Conservation (phyloP, 2,888 invertebrate species). For the Protodeltote pygarga region DNA sequence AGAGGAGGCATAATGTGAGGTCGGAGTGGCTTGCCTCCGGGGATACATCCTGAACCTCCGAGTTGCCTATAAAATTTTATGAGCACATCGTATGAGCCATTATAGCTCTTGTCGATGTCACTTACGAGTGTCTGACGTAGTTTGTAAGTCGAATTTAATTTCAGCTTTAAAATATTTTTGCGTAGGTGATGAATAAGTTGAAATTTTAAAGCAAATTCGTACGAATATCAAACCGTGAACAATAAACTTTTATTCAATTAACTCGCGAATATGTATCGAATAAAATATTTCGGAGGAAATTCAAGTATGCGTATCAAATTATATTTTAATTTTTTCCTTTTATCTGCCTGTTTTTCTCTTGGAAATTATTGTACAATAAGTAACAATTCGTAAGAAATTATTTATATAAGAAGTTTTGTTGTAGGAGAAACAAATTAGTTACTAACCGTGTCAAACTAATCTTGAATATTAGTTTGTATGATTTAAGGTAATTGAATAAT, state of each 20-base stretch:
- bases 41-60: constrained; percentile 69
- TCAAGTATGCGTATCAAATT: constrained; percentile 3
- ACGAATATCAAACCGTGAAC: too few relatives aligned
- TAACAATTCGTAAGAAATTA: too few relatives aligned
- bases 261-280: background rate
- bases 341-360: background rate
- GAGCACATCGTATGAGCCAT: constrained; percentile 77
- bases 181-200: constrained; percentile 21
- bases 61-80: constrained; percentile 82
- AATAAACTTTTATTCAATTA: too few relatives aligned
- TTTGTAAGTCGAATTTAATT: constrained; percentile 64
- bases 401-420: too few relatives aligned
- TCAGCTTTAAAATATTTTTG: constrained; percentile 14
- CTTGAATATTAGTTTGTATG: constrained; percentile 30
- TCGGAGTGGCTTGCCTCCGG: constrained; percentile 62
- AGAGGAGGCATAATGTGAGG: constrained; percentile 68
- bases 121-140: constrained; percentile 70
- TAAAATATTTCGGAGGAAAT: constrained; percentile 8
- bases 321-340: background rate
- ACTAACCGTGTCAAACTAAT: constrained; percentile 32
- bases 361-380: constrained; percentile 12
- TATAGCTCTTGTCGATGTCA: constrained; percentile 78
- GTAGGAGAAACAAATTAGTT: too few relatives aligned
- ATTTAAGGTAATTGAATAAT: constrained; percentile 46
- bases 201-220: too few relatives aligned